These are phyloP conservation scores for Crypturellus tataupa DNA, from an alignment of 2,797 vertebrate species.

Conservation along the genomic window DNA sequence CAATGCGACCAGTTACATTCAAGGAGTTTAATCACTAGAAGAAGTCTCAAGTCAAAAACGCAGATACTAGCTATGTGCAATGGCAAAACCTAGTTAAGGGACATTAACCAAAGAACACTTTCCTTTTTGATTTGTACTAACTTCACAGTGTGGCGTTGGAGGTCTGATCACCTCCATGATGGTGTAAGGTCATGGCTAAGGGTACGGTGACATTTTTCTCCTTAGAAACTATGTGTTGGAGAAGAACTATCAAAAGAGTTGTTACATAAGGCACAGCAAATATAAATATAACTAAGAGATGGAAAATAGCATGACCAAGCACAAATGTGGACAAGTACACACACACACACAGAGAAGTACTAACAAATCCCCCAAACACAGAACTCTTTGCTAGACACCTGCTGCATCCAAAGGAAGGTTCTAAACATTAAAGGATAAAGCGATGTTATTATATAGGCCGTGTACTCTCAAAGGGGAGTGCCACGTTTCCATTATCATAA, in stretches of 20 bases:
- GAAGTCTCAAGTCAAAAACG: neutral
- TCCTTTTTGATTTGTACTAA: neutral
- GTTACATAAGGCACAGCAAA: neutral
- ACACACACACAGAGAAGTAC: too few species aligned
- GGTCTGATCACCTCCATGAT: neutral
- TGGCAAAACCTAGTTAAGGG: neutral
- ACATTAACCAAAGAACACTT: neutral
- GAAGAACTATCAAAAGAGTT: neutral
- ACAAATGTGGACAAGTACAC: neutral
- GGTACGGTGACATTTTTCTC: neutral
- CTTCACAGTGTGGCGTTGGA: accelerated
- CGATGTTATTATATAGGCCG: neutral
- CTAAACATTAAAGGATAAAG: conserved; percentile 19
- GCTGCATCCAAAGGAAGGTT: neutral
- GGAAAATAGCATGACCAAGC: neutral
- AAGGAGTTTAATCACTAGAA: neutral
- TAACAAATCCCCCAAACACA: neutral
- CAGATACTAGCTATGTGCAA: neutral
- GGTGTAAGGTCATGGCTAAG: too few species aligned
- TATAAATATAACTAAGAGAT: neutral
- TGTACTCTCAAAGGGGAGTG: conserved; percentile 14
- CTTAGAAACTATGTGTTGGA: neutral
- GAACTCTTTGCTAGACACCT: neutral
- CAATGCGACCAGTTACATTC: neutral
- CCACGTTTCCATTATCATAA: conserved; percentile 20